Percentiles rank a stretch among this genome's conserved stretches.
phyloP scores from a whole-genome alignment of 2,113 vertebrate species.

The Prunella himalayana region DNA sequence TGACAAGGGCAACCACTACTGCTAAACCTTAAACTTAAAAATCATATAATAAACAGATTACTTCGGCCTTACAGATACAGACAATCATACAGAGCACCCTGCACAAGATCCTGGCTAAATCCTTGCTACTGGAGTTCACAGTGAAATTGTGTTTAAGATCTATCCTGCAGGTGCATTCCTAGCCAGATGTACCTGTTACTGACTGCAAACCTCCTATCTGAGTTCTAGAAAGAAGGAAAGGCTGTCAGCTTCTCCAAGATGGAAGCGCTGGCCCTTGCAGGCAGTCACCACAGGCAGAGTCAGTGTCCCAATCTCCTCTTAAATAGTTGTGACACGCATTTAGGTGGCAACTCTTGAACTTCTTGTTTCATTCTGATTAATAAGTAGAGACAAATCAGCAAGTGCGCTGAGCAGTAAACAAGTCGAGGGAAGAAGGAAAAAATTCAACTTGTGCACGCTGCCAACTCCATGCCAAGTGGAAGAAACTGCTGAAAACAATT shows the following conservation, averaged over 20 bases:
- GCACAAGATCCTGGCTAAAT: neutral
- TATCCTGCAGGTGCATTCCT: neutral
- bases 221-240: neutral
- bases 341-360: neutral
- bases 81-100: neutral
- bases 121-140: neutral
- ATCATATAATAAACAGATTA: neutral
- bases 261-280: neutral
- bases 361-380: neutral
- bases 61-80: fast-evolving
- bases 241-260: neutral
- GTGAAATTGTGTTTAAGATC: neutral
- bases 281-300: neutral
- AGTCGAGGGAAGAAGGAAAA: neutral
- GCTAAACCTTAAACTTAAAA: neutral
- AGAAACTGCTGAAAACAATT: conserved; percentile 11
- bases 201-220: neutral
- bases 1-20: neutral
- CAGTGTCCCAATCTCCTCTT: neutral
- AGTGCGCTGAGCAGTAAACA: neutral
- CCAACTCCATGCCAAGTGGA: neutral
- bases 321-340: fast-evolving
- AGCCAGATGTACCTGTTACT: neutral
- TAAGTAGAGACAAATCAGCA: neutral
- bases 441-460: neutral